A percentile compares a stretch with the other conserved stretches of the same genome.
These are phyloP conservation scores for Erpornis zantholeuca DNA, from an alignment of 2,113 vertebrate genomes.

Conservation along the genomic window DNA sequence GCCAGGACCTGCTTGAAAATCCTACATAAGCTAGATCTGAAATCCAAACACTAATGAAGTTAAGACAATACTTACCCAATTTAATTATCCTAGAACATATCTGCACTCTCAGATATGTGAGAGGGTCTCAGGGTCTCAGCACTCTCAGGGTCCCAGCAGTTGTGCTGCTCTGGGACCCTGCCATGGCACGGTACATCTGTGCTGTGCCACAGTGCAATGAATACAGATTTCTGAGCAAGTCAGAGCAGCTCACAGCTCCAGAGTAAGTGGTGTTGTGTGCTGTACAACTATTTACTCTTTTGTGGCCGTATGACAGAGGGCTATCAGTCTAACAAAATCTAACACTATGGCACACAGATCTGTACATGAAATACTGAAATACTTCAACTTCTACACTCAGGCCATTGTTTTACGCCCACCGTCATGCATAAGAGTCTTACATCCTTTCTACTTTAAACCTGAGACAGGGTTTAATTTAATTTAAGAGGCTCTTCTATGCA, in stretches of 20 bases:
- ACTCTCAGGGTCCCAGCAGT: no score
- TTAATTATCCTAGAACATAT: background rate
- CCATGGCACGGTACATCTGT: background rate
- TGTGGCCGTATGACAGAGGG: background rate
- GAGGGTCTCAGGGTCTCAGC: no score
- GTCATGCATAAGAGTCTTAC: background rate
- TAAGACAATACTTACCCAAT: background rate
- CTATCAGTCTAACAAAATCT: background rate
- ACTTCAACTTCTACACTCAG: background rate
- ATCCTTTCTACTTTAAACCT: background rate
- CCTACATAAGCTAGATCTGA: background rate
- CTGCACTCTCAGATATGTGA: background rate
- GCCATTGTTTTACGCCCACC: background rate
- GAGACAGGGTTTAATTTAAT: background rate
- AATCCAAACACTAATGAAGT: background rate
- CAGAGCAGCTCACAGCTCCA: background rate
- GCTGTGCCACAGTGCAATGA: background rate
- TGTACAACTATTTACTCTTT: background rate
- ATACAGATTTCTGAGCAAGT: background rate
- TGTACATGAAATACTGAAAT: background rate
- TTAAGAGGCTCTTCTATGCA: background rate
- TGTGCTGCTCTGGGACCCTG: background rate
- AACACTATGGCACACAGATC: background rate
- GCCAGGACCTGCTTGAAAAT: background rate
- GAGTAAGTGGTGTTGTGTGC: rapidly evolving